phyloP scores from a whole-genome alignment of 2,797 vertebrate genomes.

The Aulostomus chinensis region DNA sequence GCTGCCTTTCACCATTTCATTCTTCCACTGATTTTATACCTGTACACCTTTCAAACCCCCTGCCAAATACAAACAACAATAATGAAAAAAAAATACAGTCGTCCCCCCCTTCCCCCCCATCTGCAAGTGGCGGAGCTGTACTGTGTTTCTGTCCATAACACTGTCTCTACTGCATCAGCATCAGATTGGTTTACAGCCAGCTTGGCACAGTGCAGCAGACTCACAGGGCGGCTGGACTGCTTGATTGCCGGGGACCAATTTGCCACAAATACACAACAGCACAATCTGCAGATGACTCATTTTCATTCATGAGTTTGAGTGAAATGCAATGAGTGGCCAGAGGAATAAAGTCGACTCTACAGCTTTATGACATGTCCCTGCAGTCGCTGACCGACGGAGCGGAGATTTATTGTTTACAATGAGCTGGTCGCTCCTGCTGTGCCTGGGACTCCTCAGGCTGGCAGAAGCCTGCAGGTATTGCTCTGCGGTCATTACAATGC shows the following conservation, averaged over 20 bases:
- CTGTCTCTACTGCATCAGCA: constrained; percentile 74
- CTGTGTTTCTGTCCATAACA: constrained; percentile 54
- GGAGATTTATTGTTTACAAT: constrained; percentile 59
- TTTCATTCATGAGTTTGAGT: constrained; percentile 62
- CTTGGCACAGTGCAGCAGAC: constrained; percentile 56
- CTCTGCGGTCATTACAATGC: constrained; percentile 50
- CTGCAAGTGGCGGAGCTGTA: constrained; percentile 41
- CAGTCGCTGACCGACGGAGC: constrained; percentile 38
- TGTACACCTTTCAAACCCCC: constrained; percentile 4
- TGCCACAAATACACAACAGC: constrained; percentile 40
- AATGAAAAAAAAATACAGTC: constrained; percentile 16
- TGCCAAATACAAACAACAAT: constrained; percentile 5
- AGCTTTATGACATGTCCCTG: constrained; percentile 32
- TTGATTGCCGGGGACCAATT: constrained; percentile 41
- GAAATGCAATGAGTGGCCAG: constrained; percentile 37
- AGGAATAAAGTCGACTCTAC: constrained; percentile 39
- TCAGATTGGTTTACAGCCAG: constrained; percentile 73
- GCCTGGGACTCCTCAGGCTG: constrained; percentile 44
- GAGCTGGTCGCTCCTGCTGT: constrained; percentile 43
- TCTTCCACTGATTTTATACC: not conserved
- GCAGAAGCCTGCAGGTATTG: constrained; percentile 53
- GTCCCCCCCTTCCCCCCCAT: constrained; percentile 33
- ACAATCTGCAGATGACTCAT: constrained; percentile 62
- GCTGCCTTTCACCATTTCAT: constrained; percentile 10
- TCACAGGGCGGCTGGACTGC: constrained; percentile 46